These are phyloP conservation scores for Dendrolimus kikuchii DNA, from an alignment of 1,140 invertebrate genomes.

Conservation along the genomic window DNA sequence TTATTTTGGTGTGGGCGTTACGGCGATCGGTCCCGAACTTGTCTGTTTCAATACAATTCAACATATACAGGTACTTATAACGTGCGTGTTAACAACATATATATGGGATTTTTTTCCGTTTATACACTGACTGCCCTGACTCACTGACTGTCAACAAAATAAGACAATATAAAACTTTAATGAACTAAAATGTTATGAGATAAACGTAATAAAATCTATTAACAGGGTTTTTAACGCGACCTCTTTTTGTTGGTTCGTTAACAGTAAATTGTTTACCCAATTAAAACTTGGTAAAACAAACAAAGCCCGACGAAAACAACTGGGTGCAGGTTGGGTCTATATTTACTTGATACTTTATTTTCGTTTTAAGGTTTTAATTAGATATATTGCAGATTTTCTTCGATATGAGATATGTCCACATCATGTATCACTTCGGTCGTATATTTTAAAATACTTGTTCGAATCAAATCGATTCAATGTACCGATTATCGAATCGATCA, in stretches of 20 bases:
- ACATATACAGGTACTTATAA: no score
- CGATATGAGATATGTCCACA: neutral
- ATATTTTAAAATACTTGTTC: no score
- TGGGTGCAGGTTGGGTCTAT: constrained; percentile 9
- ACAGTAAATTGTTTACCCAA: constrained; percentile 52
- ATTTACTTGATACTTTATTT: constrained; percentile 2
- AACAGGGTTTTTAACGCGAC: constrained; percentile 25
- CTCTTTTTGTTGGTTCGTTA: constrained; percentile 36
- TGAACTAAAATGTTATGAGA: neutral
- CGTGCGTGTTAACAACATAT: no score
- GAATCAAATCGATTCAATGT: no score
- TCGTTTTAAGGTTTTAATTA: neutral
- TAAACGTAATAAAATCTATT: constrained; percentile 17
- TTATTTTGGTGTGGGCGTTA: no score
- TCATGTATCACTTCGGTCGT: neutral
- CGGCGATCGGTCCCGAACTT: no score
- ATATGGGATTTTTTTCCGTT: no score
- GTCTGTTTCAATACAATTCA: no score
- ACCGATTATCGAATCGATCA: no score
- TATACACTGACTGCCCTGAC: no score
- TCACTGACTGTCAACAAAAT: no score
- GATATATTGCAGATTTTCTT: neutral
- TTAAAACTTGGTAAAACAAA: constrained; percentile 50
- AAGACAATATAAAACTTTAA: no score
- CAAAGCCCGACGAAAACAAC: constrained; percentile 20